phyloP scores from a whole-genome alignment of 2,797 vertebrate species.

The Anabas testudineus region DNA sequence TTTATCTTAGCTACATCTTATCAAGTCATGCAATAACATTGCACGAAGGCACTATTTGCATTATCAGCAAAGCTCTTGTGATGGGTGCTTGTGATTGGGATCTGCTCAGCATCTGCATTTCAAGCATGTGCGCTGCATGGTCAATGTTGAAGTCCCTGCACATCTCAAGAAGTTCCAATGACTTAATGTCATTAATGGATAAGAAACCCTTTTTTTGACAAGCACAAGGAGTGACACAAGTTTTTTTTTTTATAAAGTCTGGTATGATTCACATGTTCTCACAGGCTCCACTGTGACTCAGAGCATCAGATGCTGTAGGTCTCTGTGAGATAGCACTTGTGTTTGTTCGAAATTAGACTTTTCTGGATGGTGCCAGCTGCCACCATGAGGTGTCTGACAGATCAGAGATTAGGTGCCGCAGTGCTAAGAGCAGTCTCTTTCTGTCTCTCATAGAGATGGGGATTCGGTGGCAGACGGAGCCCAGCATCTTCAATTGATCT shows the following conservation, averaged over 20 bases:
- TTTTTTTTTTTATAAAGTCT: slow-evolving; percentile 28
- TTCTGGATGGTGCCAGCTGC: slow-evolving; percentile 11
- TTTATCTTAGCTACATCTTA: no score
- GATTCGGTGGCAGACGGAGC: slow-evolving; percentile 5
- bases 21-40: no score
- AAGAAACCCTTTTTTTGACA: not conserved
- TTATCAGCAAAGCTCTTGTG: not conserved
- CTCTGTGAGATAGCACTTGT: slow-evolving; percentile 24
- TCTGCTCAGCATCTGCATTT: slow-evolving; percentile 6
- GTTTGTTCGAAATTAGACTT: slow-evolving; percentile 21
- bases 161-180: slow-evolving; percentile 10
- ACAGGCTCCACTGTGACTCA: slow-evolving; percentile 4
- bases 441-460: not conserved
- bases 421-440: slow-evolving; percentile 5
- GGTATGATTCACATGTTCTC: slow-evolving; percentile 20
- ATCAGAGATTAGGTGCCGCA: not conserved
- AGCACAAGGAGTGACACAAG: slow-evolving; percentile 1
- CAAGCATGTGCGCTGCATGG: not conserved
- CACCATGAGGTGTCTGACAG: slow-evolving; percentile 18
- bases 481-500: not conserved
- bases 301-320: not conserved
- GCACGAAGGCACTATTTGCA: no score
- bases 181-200: not conserved
- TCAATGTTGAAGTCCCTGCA: not conserved
- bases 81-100: not conserved